Conservation (phyloP, 2,797 vertebrate species). For the Babyrousa celebensis region DNA sequence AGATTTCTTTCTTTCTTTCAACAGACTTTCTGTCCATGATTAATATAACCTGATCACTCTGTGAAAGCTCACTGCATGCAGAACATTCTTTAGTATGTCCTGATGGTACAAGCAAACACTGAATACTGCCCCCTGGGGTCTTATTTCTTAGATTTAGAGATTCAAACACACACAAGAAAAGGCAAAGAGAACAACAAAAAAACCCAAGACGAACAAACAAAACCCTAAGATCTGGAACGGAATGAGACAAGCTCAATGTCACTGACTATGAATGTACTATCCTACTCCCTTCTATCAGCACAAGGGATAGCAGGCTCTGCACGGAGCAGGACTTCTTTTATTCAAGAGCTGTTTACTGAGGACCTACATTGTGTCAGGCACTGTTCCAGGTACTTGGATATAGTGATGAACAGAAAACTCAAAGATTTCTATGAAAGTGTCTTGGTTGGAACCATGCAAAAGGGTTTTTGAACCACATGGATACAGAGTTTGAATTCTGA, state of each 20-base stretch:
- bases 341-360: not conserved
- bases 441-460: not conserved
- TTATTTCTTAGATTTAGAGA: not conserved
- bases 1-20: not conserved
- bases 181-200: not conserved
- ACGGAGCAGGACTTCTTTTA: not conserved
- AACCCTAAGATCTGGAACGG: not conserved
- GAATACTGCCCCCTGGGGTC: not conserved
- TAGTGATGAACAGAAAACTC: not conserved
- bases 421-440: not conserved
- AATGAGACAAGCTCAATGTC: not conserved
- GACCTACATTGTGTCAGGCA: not conserved
- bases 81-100: not conserved
- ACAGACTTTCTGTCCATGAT: slow-evolving; percentile 41
- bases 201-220: not conserved
- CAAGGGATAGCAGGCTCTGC: not conserved
- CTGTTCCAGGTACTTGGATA: not conserved
- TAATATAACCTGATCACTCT: not conserved
- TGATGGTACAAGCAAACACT: not conserved
- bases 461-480: not conserved
- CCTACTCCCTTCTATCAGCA: not conserved
- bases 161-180: not conserved
- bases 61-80: not conserved
- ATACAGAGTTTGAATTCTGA: not conserved
- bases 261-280: not conserved